Percentiles rank a stretch among this genome's conserved stretches.
Conservation (phyloP, 1,140 invertebrate genomes). For the Philotrypesis tridentata region DNA sequence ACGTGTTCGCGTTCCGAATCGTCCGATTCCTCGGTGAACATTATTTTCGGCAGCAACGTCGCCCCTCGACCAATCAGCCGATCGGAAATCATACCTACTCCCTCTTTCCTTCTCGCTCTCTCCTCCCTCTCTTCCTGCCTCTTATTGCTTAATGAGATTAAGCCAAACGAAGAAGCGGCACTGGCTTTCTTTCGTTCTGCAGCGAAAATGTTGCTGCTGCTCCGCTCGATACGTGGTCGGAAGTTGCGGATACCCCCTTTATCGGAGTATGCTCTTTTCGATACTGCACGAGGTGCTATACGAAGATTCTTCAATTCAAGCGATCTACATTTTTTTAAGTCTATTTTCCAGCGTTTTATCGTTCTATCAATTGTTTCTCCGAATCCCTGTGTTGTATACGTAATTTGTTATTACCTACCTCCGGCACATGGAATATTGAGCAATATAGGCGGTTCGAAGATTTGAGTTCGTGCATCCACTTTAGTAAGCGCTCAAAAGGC, state of each 20-base stretch:
- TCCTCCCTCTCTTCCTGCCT: not conserved
- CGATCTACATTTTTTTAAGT: too few species aligned
- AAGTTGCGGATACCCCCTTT: slow-evolving; percentile 8
- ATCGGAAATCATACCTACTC: slow-evolving; percentile 15
- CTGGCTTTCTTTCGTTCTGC: not conserved
- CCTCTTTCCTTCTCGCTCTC: slow-evolving; percentile 13
- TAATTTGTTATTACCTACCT: too few species aligned
- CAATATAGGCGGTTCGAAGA: too few species aligned
- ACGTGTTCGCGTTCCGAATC: slow-evolving; percentile 61
- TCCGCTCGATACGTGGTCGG: slow-evolving; percentile 12
- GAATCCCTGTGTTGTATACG: too few species aligned
- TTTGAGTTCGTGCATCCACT: too few species aligned
- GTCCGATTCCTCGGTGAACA: slow-evolving; percentile 50
- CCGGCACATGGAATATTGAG: too few species aligned
- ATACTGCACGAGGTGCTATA: not conserved
- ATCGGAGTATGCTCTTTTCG: not conserved
- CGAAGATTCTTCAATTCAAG: not conserved
- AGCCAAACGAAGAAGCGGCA: slow-evolving; percentile 11
- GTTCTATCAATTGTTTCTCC: too few species aligned
- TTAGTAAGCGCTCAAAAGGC: too few species aligned
- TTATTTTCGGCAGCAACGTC: slow-evolving; percentile 52
- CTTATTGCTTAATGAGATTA: slow-evolving; percentile 45
- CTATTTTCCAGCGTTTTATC: too few species aligned
- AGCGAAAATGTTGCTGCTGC: slow-evolving; percentile 11
- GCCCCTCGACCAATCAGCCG: slow-evolving; percentile 41